Evolutionary conservation across 2,797 vertebrate genomes (phyloP).

Genomic region (Setipinna tenuifilis): DNA sequence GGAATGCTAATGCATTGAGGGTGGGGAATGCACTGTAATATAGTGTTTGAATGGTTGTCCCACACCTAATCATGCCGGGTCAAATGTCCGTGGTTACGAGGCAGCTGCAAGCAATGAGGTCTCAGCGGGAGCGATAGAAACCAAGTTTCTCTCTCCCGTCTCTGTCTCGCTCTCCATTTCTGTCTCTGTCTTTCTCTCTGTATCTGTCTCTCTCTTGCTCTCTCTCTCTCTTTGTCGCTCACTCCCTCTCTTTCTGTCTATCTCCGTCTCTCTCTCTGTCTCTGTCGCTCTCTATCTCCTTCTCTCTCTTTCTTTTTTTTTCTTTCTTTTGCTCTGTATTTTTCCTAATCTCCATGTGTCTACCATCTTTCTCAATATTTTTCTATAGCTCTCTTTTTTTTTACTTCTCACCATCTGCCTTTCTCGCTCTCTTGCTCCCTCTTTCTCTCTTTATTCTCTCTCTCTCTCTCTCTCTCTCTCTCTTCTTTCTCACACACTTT

Average conservation of each 20-base stretch:
- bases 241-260: not conserved
- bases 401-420: no score
- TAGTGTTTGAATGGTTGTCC: not conserved
- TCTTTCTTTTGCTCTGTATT: no score
- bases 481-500: not conserved
- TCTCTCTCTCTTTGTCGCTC: conserved; percentile 12
- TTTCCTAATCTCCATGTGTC: no score
- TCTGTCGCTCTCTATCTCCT: conserved; percentile 22
- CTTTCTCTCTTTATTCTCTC: no score
- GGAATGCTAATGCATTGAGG: not conserved
- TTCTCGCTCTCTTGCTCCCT: no score
- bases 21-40: not conserved
- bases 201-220: conserved; percentile 9
- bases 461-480: no score
- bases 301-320: conserved; percentile 1
- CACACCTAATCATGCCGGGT: not conserved
- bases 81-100: not conserved
- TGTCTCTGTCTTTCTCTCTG: conserved; percentile 26
- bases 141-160: not conserved
- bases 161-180: conserved; percentile 19
- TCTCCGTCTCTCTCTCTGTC: not conserved
- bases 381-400: no score
- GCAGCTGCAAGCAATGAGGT: not conserved
- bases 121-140: no score
- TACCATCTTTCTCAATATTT: no score